Evolutionary conservation across 2,797 vertebrate species (phyloP).

Genomic region (Mormyrus proboscirostris): DNA sequence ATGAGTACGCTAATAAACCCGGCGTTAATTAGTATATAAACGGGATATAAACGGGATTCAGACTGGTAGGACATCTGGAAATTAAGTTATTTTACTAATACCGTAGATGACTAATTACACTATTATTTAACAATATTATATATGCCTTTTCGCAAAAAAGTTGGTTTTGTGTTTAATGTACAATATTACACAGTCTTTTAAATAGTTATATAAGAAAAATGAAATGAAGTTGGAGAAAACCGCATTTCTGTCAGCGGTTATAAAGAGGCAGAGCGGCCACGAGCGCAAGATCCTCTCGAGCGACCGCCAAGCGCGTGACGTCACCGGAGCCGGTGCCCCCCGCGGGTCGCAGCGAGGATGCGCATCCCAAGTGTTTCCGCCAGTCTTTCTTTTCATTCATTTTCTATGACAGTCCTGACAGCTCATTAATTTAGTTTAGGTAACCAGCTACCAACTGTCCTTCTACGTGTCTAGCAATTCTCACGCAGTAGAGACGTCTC

Average conservation of each 20-base stretch:
- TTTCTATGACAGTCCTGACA: neutral
- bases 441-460: neutral
- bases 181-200: neutral
- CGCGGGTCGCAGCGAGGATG: neutral
- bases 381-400: neutral
- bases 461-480: neutral
- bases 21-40: neutral
- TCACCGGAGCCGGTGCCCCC: neutral
- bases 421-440: neutral
- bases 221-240: neutral
- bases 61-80: neutral
- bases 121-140: neutral
- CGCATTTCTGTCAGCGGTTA: neutral
- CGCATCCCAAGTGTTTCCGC: neutral
- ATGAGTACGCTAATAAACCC: neutral
- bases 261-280: neutral
- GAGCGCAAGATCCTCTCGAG: neutral
- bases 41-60: neutral
- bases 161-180: neutral
- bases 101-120: neutral
- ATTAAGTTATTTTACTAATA: neutral
- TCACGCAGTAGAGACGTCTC: neutral
- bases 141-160: neutral
- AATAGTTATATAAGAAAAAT: neutral
- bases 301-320: neutral